Evolutionary conservation across 2,888 invertebrate species (phyloP), one percentile per base, ranked within the genome.

Genomic region (Tipula lateralis): DNA sequence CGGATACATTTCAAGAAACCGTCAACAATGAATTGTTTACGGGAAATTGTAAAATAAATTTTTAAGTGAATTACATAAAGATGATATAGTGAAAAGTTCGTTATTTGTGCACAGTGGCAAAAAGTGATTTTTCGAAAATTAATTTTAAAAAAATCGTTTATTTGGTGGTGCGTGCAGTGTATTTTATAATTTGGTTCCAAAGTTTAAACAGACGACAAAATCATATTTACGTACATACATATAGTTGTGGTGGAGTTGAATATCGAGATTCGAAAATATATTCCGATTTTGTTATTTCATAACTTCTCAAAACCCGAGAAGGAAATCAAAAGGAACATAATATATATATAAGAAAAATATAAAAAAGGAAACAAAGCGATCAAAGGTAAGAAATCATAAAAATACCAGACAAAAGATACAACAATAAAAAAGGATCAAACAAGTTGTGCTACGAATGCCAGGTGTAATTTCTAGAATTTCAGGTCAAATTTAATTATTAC

Each of bases 321-420:
- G 66, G 66, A 66, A 24, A 13, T 66, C 9, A 12, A 66, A 66
- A 24, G 24, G 24, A 24, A 66, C 19, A 1, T 6, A 6, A 50
- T 1, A 16, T n/a, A n/a, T 13, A 13, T 50, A 50, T 19, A 50
- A 19, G 16, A 50, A n/a, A 50, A 50, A 50, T 19, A 12, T 12
- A 7, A 32, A 39, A 24, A 24, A 66, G 66, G 24, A 66, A 24
- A 66, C 12, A 66, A 24, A 66, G 24, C 44, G n/a, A 66, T 24
- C 50, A 66, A 66, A 66, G 66, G 66, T 66, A 66, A 66, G 66
- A 66, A 66, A 24, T 66, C 66, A 19, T 66, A 66, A 66, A 66
- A 66, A 66, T 24, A 12, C 24, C 9, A 24, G 19, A 66, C 66
- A 66, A 66, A 66, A 24, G 66, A 0, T 44, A 39, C 19, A 44